Conservation (phyloP, 2,797 vertebrate species). For the Muraenolepis orangiensis region DNA sequence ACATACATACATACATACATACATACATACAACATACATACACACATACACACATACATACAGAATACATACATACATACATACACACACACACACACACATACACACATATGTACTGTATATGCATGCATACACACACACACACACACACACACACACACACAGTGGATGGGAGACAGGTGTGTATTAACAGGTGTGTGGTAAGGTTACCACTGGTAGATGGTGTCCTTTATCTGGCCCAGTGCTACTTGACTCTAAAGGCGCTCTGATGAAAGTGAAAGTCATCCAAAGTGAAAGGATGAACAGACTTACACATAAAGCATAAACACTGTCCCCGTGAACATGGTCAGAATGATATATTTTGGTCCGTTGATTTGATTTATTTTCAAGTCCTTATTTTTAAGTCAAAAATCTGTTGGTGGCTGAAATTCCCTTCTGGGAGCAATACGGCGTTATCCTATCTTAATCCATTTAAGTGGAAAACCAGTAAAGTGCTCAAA, state of each 20-base stretch:
- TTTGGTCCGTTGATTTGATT: background rate
- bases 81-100: slow-evolving; percentile 23
- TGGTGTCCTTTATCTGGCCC: background rate
- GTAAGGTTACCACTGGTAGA: slow-evolving; percentile 12
- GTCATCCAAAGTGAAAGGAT: background rate
- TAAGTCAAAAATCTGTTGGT: background rate
- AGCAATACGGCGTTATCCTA: background rate
- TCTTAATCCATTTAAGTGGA: background rate
- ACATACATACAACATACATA: slow-evolving; percentile 36
- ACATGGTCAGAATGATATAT: background rate
- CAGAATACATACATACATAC: background rate
- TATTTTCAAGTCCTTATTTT: background rate
- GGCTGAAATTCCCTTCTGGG: background rate
- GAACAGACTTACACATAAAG: background rate
- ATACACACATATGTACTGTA: slow-evolving; percentile 6
- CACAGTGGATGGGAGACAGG: background rate
- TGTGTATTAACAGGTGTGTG: slow-evolving; percentile 32
- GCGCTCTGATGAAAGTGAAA: background rate
- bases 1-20: slow-evolving; percentile 3
- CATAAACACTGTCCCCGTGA: background rate
- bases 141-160: background rate
- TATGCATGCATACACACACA: background rate
- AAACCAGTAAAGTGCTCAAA: background rate
- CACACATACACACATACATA: slow-evolving; percentile 8
- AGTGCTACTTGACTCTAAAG: background rate